phyloP scores from a whole-genome alignment of 2,888 invertebrate species.

The Pseudococcus viburni region DNA sequence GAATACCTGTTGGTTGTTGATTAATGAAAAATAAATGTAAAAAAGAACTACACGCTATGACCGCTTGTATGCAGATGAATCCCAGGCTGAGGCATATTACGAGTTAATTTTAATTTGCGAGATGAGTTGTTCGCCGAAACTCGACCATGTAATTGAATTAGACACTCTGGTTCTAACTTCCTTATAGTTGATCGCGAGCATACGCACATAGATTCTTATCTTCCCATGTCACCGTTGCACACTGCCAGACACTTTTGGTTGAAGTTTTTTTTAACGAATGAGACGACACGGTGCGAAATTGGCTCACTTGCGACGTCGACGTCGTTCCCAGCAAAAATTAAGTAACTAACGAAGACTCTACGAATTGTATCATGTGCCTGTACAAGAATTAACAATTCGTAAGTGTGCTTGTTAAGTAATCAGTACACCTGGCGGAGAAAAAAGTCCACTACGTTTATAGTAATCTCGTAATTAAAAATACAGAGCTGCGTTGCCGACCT shows the following conservation, averaged over 20 bases:
- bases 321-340: too few relatives aligned
- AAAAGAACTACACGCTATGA: neutral
- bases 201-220: neutral
- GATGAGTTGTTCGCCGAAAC: neutral
- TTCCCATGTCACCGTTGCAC: neutral
- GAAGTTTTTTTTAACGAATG: too few relatives aligned
- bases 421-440: neutral
- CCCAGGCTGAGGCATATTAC: neutral
- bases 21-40: too few relatives aligned
- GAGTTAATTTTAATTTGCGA: neutral
- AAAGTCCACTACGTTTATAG: neutral
- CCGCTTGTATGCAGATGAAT: too few relatives aligned
- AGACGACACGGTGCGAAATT: too few relatives aligned
- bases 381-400: too few relatives aligned
- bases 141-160: slow-evolving; percentile 3
- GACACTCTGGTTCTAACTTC: neutral
- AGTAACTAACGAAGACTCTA: too few relatives aligned
- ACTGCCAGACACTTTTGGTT: too few relatives aligned
- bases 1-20: neutral
- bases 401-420: too few relatives aligned
- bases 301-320: too few relatives aligned
- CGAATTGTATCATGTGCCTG: too few relatives aligned
- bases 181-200: neutral
- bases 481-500: neutral
- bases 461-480: neutral